Evolutionary conservation across 2,797 vertebrate genomes (phyloP).

Genomic region (Helostoma temminkii): DNA sequence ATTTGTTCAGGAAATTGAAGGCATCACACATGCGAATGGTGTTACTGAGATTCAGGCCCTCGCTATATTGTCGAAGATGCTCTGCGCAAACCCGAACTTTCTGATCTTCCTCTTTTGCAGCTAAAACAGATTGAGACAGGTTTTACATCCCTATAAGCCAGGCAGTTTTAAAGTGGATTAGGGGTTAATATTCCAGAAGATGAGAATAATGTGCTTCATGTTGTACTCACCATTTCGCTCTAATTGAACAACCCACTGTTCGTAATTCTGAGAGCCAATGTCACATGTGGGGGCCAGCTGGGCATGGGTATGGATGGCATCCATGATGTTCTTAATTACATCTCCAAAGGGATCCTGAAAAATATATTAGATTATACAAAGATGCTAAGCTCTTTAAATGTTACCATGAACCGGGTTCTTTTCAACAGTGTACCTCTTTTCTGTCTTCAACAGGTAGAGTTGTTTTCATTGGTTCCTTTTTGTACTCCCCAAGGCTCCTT

Average conservation of each 20-base stretch:
- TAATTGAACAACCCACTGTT: slow-evolving; percentile 92
- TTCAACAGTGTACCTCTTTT: slow-evolving; percentile 79
- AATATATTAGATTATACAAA: slow-evolving; percentile 8
- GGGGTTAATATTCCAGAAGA: background rate
- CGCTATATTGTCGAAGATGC: slow-evolving; percentile 92
- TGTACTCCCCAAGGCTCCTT: slow-evolving; percentile 77
- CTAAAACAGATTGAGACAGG: slow-evolving; percentile 72
- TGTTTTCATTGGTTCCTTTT: slow-evolving; percentile 87
- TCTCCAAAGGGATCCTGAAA: slow-evolving; percentile 94
- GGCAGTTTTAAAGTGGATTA: background rate
- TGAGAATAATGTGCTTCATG: background rate
- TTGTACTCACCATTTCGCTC: slow-evolving; percentile 87
- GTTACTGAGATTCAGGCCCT: slow-evolving; percentile 92
- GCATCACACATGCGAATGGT: slow-evolving; percentile 94
- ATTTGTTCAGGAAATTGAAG: slow-evolving; percentile 87
- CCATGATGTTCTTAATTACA: slow-evolving; percentile 92
- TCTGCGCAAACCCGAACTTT: slow-evolving; percentile 91
- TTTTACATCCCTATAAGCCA: slow-evolving; percentile 4
- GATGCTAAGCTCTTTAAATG: background rate
- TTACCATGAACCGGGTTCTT: no score
- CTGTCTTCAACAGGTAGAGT: slow-evolving; percentile 86
- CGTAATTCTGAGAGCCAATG: slow-evolving; percentile 93
- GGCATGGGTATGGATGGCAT: slow-evolving; percentile 88
- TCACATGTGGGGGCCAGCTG: slow-evolving; percentile 85
- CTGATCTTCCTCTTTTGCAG: slow-evolving; percentile 89